Base-by-base conservation (phyloP, 2,888 invertebrate genomes). In the Bursaphelenchus okinawaensis region DNA sequence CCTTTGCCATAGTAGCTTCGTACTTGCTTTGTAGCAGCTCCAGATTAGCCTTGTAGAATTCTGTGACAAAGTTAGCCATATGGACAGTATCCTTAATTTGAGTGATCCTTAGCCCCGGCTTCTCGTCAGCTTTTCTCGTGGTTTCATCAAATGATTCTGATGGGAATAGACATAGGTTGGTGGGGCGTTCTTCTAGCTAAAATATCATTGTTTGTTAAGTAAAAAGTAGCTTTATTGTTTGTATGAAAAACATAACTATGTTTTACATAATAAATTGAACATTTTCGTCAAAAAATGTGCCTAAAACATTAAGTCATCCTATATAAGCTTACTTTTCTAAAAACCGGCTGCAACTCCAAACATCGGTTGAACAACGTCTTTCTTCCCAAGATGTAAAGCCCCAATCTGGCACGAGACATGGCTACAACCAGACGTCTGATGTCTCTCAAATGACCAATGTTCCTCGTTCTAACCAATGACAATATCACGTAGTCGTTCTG, bases 401-500 rank as follows among this genome's bases (percentile, higher is more conserved):
- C 98, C 23, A 99, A 88, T 12, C 98, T 87, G 0, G 98, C 96
- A 78, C 98, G 88, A 62, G 96, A 98, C 88, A 98, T 92, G 4
- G 98, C 98, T 4, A 99, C 98, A 52, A 99, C 90, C 69, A 98
- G 88, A 82, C 98, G 90, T 8, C 98, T 88, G 0, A 96, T 91
- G 86, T 98, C 98, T 29, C 86, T 84, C 76, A 40, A 80, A 86
- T 98, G 98, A 40, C 98, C 98, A n/a, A 98, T 95, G 0, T 93
- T 91, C 82, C 90, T 90, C 0, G 96, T 96, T 69, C 95, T 88
- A 23, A 99, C 98, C 55, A 99, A 85, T 0, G 96, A 98, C 57
- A 99, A 87, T 19, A 99, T 87, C 67, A 99, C 93, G 81, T 92
- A 93, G 85, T 99, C 98, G 84, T 99, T 99, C 85, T 99, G 98